Base-by-base conservation (phyloP, 2,113 vertebrate genomes). In the Aspidoscelis tigris region DNA sequence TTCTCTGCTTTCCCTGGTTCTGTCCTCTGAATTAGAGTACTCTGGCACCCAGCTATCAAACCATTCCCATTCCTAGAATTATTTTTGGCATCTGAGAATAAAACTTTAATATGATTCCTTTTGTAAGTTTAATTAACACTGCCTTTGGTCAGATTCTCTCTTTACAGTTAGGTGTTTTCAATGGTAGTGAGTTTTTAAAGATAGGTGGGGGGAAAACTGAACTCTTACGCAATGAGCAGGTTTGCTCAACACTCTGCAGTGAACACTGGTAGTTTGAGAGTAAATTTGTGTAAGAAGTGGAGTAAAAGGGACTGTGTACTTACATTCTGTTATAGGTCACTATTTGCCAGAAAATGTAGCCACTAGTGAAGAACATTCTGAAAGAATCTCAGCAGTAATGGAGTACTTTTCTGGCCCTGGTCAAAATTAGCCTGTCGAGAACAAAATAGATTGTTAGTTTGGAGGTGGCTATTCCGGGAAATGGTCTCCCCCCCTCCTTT, bases 161-260 rank as follows among this genome's bases (percentile, higher is more conserved):
- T 33, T 76, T 89, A 81, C 91, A 90, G 90, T 93, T 90, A 83
- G 47, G 50, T 84, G 33, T 83, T 83, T 39, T 87, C 88, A 92
- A 87, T 93, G 91, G 83, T 88, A 90, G 91, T 92, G 87, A 92
- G 44, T 94, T 92, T 88, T 92, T 84, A 86, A 61, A 89, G 91
- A 88, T 88, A 92, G 90, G 89, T 90, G 21, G 24, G 89, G 53
- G 85, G n/a, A 83, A 88, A 75, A 26, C 90, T 61, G 91, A 89
- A 65, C 91, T 87, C 89, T 1, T 79, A 78, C 87, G 39, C 71
- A 72, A 86, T 80, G 80, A 90, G 89, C 92, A 73, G 88, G 86
- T 91, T 85, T 72, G 78, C 74, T 88, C 70, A 3, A 33, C 90
- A 89, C 77, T 79, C 82, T 82, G 87, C 86, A 79, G 33, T 12